Base-by-base conservation (phyloP, 2,888 invertebrate species). In the Pammene aurita region DNA sequence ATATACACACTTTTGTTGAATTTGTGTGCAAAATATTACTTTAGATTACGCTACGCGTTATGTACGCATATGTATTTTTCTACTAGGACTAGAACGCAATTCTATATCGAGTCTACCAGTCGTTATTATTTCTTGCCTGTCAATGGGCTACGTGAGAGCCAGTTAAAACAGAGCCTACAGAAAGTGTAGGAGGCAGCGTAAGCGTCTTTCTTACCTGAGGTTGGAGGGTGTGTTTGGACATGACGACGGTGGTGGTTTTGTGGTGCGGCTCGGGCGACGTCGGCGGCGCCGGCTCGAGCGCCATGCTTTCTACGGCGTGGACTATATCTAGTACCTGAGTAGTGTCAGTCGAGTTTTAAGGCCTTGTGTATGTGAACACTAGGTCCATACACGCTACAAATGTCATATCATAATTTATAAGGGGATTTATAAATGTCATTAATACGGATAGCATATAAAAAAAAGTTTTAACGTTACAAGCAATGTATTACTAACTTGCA, bases 161-260 rank as follows among this genome's bases (percentile, higher is more conserved):
- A 18, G 9, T 34, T 26, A 7, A 34, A 14, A 34, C 16, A 18
- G 42, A 58, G 44, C 26, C 34, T 58, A 44, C 26, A 18, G 18
- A 1, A 26, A 11, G 18, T 50, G 10, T 18, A 0, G n/a, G n/a
- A 5, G 6, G 26, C 9, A 7, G 44, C 11, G 26, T 44, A 26
- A 44, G 44, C 10, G n/a, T 7, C 6, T 34, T 7, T 35, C 86
- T 83, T 74, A 92, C 93, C 89, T 96, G 96, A 81, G 95, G 94
- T 80, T 96, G 97, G 78, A 97, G 93, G 68, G 97, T 97, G 88
- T 98, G 98, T 86, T 97, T 97, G 87, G 97, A 97, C 97, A 98
- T 97, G 68, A 98, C 97, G 78, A 98, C 96, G 11, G 97, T 98
- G 74, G 98, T 98, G 69, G 97, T 98, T 93, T 98, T 98, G 82